Evolutionary conservation across 2,888 invertebrate species (phyloP).

Genomic region (Tanytarsus gracilentus): DNA sequence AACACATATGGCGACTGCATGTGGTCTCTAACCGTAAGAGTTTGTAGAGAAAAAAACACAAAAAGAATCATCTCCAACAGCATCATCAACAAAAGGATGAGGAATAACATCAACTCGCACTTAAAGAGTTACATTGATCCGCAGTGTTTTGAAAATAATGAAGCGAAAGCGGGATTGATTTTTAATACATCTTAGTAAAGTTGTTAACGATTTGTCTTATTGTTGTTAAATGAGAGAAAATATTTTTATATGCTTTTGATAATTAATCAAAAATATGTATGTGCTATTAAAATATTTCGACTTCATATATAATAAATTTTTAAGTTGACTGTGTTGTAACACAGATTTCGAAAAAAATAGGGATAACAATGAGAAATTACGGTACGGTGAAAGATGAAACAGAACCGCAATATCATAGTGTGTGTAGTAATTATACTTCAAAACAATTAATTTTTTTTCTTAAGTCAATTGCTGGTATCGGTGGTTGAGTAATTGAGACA

Average conservation of each 20-base stretch:
- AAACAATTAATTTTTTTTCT: constrained; percentile 19
- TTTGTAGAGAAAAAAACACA: background rate
- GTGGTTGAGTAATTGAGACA: constrained; percentile 6
- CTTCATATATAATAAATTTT: no score
- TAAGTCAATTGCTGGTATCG: background rate
- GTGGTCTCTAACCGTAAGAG: background rate
- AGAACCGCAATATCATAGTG: constrained; percentile 1
- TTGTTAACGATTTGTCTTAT: background rate
- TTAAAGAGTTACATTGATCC: background rate
- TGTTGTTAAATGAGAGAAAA: background rate
- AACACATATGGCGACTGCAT: constrained; percentile 2
- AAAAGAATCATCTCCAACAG: constrained; percentile 12
- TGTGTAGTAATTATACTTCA: constrained; percentile 17
- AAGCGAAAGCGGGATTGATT: constrained; percentile 21
- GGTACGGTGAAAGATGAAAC: background rate
- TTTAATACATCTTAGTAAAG: constrained; percentile 15
- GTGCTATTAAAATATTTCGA: no score
- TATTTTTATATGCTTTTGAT: background rate
- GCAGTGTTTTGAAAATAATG: background rate
- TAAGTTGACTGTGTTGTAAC: no score
- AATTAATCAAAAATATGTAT: constrained; percentile 21
- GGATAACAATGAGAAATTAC: no score
- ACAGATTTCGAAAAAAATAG: no score
- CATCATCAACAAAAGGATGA: constrained; percentile 6
- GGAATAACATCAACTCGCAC: background rate